A percentile compares a stretch with the other conserved stretches of the same genome.
phyloP scores from a whole-genome alignment of 2,888 invertebrate species.

The Netelia melanura region DNA sequence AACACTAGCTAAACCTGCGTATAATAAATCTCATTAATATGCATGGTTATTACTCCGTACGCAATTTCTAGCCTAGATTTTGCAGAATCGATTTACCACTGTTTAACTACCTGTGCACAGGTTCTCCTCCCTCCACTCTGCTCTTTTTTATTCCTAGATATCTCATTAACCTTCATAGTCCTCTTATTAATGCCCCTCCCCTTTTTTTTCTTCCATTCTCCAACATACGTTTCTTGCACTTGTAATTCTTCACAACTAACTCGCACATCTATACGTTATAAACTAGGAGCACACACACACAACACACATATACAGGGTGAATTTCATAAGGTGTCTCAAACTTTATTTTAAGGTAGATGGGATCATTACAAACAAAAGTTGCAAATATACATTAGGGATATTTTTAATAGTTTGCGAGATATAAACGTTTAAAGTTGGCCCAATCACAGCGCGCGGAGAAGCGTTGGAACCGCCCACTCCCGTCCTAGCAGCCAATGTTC shows the following conservation, averaged over 20 bases:
- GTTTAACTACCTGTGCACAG: constrained; percentile 17
- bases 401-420: too few species aligned
- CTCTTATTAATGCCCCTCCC: constrained; percentile 20
- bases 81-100: constrained; percentile 15
- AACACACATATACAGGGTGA: background rate
- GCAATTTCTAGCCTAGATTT: constrained; percentile 15
- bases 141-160: background rate
- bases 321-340: too few species aligned
- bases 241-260: background rate
- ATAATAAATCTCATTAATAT: background rate
- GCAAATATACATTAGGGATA: too few species aligned
- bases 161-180: constrained; percentile 30
- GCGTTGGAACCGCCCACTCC: too few species aligned
- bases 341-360: too few species aligned
- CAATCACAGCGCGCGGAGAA: too few species aligned
- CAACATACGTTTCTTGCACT: background rate
- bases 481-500: too few species aligned
- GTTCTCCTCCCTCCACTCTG: background rate
- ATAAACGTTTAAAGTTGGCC: too few species aligned
- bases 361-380: too few species aligned
- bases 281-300: too few species aligned
- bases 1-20: background rate
- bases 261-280: too few species aligned
- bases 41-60: background rate
- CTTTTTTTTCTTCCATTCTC: constrained; percentile 1